Percentiles rank a stretch among this genome's conserved stretches.
phyloP scores from a whole-genome alignment of 30 jellyfish, hydroid and myxozoan genomes.

The Aurelia sp. region DNA sequence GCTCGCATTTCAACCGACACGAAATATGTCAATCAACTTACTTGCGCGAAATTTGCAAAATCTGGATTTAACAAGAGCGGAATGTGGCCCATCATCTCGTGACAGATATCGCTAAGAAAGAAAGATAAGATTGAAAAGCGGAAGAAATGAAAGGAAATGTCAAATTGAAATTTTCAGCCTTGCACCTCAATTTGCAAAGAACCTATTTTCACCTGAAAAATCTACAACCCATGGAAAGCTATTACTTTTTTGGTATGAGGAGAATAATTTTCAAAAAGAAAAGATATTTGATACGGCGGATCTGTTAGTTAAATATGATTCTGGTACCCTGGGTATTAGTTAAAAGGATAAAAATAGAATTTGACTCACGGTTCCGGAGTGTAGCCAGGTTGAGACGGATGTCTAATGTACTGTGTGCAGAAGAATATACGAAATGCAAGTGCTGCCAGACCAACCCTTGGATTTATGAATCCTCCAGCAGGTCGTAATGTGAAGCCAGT shows the following conservation, averaged over 20 bases:
- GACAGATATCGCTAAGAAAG: background rate
- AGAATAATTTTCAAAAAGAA: too few relatives aligned
- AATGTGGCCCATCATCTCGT: background rate
- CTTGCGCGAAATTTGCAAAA: background rate
- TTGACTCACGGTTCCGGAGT: conserved; percentile 98
- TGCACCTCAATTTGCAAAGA: too few relatives aligned
- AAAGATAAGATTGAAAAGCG: background rate
- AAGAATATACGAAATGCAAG: conserved; percentile 96
- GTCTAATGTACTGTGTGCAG: conserved; percentile 97
- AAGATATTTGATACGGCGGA: too few relatives aligned
- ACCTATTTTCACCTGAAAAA: too few relatives aligned
- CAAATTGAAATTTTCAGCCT: background rate
- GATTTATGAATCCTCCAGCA: conserved; percentile 90
- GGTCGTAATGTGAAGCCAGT: conserved; percentile 97
- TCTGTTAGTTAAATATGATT: too few relatives aligned
- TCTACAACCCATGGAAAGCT: too few relatives aligned
- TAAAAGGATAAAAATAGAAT: too few relatives aligned
- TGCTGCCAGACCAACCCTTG: conserved; percentile 94
- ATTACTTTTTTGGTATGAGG: too few relatives aligned
- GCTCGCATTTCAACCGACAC: too few relatives aligned
- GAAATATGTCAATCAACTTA: background rate
- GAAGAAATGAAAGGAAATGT: background rate
- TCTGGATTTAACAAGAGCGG: background rate
- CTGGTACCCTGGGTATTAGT: too few relatives aligned
- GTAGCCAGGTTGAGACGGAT: conserved; percentile 83